Conservation (phyloP, 2,113 vertebrate species). For the Sigmodon hispidus region DNA sequence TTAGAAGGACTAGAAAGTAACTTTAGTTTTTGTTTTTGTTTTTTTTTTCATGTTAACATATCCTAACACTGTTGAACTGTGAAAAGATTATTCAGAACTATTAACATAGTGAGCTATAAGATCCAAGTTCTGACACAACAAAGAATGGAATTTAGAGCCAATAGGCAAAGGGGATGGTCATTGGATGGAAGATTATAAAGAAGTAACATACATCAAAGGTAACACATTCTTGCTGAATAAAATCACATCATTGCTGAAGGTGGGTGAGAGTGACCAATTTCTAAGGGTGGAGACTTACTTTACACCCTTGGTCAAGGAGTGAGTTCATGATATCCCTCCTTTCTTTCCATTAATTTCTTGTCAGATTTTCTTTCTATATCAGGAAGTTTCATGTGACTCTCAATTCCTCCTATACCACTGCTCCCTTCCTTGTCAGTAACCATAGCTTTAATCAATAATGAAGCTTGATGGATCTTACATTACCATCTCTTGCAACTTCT, state of each 20-base stretch:
- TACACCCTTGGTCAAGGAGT: background rate
- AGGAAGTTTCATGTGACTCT: background rate
- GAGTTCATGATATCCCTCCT: background rate
- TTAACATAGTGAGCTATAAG: background rate
- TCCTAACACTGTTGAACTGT: constrained; percentile 9
- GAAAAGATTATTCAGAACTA: background rate
- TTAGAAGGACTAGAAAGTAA: background rate
- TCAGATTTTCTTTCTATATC: background rate
- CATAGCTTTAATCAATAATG: background rate
- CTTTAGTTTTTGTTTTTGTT: background rate
- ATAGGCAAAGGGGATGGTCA: background rate
- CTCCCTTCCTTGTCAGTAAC: background rate
- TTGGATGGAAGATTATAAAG: background rate
- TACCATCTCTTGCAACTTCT: background rate
- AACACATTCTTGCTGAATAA: background rate
- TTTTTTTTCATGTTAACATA: background rate
- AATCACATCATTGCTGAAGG: constrained; percentile 20
- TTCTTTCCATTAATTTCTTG: background rate
- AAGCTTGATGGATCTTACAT: background rate
- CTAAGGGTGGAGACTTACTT: background rate
- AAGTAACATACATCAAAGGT: background rate
- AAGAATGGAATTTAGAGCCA: background rate
- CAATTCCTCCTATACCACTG: background rate
- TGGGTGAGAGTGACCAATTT: background rate
- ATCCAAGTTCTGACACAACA: background rate